Base-by-base conservation (phyloP, 1,140 invertebrate species). In the Brachionus manjavacas region DNA sequence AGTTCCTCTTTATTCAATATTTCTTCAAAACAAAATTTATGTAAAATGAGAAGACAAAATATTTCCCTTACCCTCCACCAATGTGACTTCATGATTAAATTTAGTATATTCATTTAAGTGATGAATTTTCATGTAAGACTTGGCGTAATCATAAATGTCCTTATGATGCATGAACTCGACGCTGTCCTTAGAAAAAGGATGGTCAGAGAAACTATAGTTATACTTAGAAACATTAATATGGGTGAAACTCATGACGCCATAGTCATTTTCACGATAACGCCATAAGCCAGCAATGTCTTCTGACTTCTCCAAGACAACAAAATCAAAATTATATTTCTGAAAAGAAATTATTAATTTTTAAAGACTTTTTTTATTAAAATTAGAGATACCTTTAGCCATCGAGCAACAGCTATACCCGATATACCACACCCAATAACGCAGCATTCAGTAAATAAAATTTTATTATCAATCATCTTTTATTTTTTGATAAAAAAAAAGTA, bases 211-310 rank as follows among this genome's bases (percentile, higher is more conserved):
- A 84, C 87, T 86, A 84, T 89, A 89, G 85, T 89, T 89, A 85
- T 89, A 86, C 79, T 88, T 89, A 39, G 87, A 88, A 7, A 88
- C 88, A 87, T 89, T 89, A 79, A 89, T 89, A 84, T 89, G 88
- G 31, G 88, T 89, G 80, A 88, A 89, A 70, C 86, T 86, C 88
- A 89, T 89, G 4, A 89, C 88, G 41, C 88, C 88, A 86, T 89
- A 89, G 35, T 87, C 87, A 84, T 88, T 85, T 85, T 89, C 87
- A 66, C 86, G 85, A 85, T 86, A 89, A 0, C 85, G 87, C 88
- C 88, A 89, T 31, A 89, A 84, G 20, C 88, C 88, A 8, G 88
- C 88, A 46, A 89, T 86, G 72, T 88, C 87, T 4, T 86, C 86
- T 11, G 87, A 86, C 41, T 86, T 85, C 72, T 89, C 88, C 9